Percentiles rank a stretch among this genome's conserved stretches.
phyloP scores from a whole-genome alignment of 2,113 vertebrate genomes.

The Tylochromis polylepis region DNA sequence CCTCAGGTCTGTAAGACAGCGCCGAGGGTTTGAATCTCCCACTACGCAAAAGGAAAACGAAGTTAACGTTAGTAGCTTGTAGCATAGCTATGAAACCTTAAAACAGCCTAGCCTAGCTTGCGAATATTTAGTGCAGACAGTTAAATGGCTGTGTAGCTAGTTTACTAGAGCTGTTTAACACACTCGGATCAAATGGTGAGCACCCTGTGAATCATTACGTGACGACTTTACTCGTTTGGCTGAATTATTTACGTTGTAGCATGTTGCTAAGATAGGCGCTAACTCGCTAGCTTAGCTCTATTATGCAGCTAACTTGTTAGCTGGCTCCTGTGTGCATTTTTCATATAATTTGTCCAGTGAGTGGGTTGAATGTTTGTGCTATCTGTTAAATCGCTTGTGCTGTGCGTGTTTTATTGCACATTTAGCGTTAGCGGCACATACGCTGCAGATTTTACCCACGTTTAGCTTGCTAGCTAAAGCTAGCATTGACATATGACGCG shows the following conservation, averaged over 20 bases:
- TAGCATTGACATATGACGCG: not conserved
- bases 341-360: no score
- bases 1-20: conserved; percentile 29
- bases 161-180: not conserved
- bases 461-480: not conserved
- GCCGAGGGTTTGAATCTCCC: not conserved
- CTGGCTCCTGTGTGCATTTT: not conserved
- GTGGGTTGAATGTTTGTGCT: not conserved
- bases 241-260: conserved; percentile 9
- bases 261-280: conserved; percentile 25
- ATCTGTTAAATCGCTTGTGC: not conserved
- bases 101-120: not conserved
- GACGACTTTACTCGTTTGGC: not conserved
- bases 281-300: not conserved
- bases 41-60: not conserved
- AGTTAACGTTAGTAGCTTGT: conserved; percentile 38
- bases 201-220: not conserved
- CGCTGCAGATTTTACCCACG: not conserved
- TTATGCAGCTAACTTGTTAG: not conserved
- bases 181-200: conserved; percentile 54
- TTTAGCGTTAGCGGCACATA: not conserved
- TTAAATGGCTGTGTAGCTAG: not conserved
- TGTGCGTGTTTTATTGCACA: not conserved
- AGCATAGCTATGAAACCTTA: conserved; percentile 35
- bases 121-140: not conserved